These are phyloP conservation scores for Phymatocera aterrima DNA, from an alignment of 2,888 invertebrate genomes.

Conservation along the genomic window DNA sequence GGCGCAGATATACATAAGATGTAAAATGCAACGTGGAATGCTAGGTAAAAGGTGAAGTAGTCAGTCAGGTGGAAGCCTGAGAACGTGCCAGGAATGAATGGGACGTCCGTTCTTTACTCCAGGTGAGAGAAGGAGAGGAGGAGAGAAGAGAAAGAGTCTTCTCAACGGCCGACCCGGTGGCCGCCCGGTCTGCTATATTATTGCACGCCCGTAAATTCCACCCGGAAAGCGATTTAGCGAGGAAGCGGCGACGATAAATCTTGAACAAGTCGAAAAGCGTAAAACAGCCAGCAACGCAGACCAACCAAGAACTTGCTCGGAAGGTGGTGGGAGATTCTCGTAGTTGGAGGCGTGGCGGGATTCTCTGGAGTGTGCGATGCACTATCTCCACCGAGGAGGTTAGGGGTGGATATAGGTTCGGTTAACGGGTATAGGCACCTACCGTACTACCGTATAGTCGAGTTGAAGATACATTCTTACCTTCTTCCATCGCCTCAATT, in stretches of 20 bases:
- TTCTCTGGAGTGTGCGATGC: constrained; percentile 44
- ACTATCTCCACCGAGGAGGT: constrained; percentile 27
- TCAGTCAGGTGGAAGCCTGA: constrained; percentile 40
- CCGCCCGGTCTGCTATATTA: constrained; percentile 62
- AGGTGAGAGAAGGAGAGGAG: constrained; percentile 46
- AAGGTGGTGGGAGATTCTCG: constrained; percentile 22
- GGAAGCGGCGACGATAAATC: constrained; percentile 73
- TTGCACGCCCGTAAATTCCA: constrained; percentile 73
- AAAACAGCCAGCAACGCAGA: constrained; percentile 59
- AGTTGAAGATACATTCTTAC: constrained; percentile 26
- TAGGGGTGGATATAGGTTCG: constrained; percentile 27
- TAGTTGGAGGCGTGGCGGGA: constrained; percentile 42
- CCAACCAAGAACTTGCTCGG: not conserved
- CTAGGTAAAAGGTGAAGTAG: constrained; percentile 42
- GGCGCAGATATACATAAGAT: not conserved
- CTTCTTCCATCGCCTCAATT: constrained; percentile 24
- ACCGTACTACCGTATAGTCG: not conserved
- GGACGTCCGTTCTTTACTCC: constrained; percentile 38
- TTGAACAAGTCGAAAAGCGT: constrained; percentile 74
- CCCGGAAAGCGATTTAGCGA: constrained; percentile 74
- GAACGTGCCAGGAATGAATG: constrained; percentile 48
- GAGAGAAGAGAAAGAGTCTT: constrained; percentile 16
- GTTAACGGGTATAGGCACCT: constrained; percentile 6
- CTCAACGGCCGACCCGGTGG: constrained; percentile 34
- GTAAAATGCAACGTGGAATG: constrained; percentile 34